Base-by-base conservation (phyloP, 2,888 invertebrate genomes). In the Magallana nippona region DNA sequence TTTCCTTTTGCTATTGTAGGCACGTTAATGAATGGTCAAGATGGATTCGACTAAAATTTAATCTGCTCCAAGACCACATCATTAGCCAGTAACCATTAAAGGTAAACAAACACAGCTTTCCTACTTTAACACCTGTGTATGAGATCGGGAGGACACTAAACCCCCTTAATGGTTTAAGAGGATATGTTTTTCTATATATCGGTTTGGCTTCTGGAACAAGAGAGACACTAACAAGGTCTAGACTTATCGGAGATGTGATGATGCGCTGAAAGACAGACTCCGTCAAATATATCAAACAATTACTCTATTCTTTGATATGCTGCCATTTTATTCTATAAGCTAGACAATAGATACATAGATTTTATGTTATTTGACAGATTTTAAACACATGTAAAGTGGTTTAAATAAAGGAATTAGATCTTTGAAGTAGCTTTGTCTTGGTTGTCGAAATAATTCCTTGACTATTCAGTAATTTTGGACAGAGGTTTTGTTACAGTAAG, bases 161-260 rank as follows among this genome's bases (percentile, higher is more conserved):
- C 32, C 71, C 71, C 71, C 71, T 71, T 71, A 71, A 27, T 44
- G 22, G 71, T 71, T 71, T 71, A 71, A 71, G 71, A 71, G 71
- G 71, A 71, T 71, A 10, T 27, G 1, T 32, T 32, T 27, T 71
- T 71, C 71, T 27, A 22, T 71, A 13, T 71, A 71, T 71, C 27
- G 22, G 15, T 71, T 32, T 71, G 71, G 71, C 71, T 71, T 71
- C 32, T 22, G 71, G 32, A 22, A 32, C 71, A 71, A 44, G 44
- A 8, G 13, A 32, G 22, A 71, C 32, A 27, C 32, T 32, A 22
- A 71, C 22, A 27, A 27, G 71, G 71, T 32, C 71, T 71, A 71
- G 32, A 71, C 71, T 15, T 13, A 71, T 71, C 13, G 15, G 32
- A 71, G 22, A 32, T 22, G 22, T 13, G 15, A 13, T 13, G 27